Evolutionary conservation across 2,888 invertebrate species (phyloP).

Genomic region (Thereva unica): DNA sequence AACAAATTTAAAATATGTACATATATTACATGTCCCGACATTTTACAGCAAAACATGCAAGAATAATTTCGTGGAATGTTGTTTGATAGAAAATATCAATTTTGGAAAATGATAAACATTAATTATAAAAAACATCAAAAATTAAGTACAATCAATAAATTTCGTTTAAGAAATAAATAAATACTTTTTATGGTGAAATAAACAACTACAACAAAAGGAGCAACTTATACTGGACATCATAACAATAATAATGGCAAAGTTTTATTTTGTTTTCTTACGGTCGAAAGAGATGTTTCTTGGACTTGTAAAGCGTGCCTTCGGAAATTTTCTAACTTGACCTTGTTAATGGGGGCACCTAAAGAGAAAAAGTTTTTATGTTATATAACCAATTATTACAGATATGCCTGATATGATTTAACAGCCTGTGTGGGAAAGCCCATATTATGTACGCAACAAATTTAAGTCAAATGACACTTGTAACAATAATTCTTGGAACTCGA

Average conservation of each 20-base stretch:
- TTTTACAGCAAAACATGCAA: too few relatives aligned
- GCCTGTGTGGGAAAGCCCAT: background rate
- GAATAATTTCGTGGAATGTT: too few relatives aligned
- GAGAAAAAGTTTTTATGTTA: constrained; percentile 41
- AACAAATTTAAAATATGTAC: too few relatives aligned
- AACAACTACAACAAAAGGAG: constrained; percentile 1
- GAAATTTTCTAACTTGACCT: constrained; percentile 79
- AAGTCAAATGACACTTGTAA: too few relatives aligned
- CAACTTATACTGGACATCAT: background rate
- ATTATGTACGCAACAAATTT: background rate
- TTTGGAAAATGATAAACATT: too few relatives aligned
- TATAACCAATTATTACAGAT: background rate
- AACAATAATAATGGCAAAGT: constrained; percentile 2
- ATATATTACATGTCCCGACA: too few relatives aligned
- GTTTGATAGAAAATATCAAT: too few relatives aligned
- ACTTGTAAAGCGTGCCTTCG: constrained; percentile 71
- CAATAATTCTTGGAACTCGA: too few relatives aligned
- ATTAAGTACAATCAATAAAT: too few relatives aligned
- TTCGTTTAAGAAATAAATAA: background rate
- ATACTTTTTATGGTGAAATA: background rate
- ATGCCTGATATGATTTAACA: constrained; percentile 15
- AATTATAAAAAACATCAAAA: too few relatives aligned
- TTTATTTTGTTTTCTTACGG: constrained; percentile 65
- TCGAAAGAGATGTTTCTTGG: constrained; percentile 78
- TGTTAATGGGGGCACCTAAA: constrained; percentile 81